Evolutionary conservation across 2,888 invertebrate genomes (phyloP).

Genomic region (Leptinotarsa haldemani): DNA sequence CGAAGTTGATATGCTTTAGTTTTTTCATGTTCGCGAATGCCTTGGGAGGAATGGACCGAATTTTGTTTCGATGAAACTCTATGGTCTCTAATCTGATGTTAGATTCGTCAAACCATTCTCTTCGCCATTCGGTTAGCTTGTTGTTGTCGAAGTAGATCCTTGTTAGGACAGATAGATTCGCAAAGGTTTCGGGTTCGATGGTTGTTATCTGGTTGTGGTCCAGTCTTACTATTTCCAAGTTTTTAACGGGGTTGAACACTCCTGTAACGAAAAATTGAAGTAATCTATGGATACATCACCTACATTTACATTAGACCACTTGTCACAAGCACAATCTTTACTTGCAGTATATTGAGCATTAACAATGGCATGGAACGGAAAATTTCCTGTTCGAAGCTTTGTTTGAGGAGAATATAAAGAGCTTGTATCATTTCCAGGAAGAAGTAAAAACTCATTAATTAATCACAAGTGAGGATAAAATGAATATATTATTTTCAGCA

Average conservation of each 20-base stretch:
- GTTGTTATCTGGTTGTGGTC: constrained; percentile 46
- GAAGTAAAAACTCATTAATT: no score
- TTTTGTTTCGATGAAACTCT: constrained; percentile 49
- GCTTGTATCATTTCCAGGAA: no score
- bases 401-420: no score
- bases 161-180: constrained; percentile 43
- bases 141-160: constrained; percentile 43
- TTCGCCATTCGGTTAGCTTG: constrained; percentile 48
- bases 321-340: no score
- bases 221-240: constrained; percentile 44
- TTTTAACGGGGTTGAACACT: constrained; percentile 6
- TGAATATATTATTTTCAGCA: no score
- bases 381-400: no score
- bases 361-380: no score
- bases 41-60: constrained; percentile 45
- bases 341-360: no score
- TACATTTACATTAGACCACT: no score
- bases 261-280: constrained; percentile 7
- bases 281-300: background rate
- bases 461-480: no score
- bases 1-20: constrained; percentile 46
- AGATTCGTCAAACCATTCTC: constrained; percentile 50
- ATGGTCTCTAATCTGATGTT: constrained; percentile 46
- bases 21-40: constrained; percentile 47
- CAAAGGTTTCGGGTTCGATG: constrained; percentile 48